phyloP scores from a whole-genome alignment of 2,888 invertebrate genomes.

The Temnothorax unifasciatus region DNA sequence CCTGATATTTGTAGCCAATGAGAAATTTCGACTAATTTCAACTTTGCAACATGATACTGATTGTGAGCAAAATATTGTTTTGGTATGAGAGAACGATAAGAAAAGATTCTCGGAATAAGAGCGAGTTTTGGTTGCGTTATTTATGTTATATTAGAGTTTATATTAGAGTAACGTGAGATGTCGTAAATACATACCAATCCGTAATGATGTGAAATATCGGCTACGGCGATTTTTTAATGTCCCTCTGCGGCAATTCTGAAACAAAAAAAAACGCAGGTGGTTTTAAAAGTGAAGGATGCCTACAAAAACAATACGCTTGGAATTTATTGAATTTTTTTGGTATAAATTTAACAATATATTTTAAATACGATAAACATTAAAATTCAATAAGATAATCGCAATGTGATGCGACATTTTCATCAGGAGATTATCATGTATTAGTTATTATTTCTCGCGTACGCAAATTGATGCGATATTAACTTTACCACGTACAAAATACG shows the following conservation, averaged over 20 bases:
- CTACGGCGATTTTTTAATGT: background rate
- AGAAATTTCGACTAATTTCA: background rate
- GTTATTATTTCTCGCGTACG: background rate
- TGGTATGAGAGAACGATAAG: background rate
- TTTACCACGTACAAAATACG: background rate
- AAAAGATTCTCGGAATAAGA: background rate
- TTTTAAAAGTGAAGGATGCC: background rate
- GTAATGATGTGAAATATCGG: background rate
- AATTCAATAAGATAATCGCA: background rate
- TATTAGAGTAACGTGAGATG: background rate
- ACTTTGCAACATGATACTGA: background rate
- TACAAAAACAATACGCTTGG: background rate
- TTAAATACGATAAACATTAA: background rate
- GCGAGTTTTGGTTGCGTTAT: too few species aligned
- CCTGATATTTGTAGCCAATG: too few species aligned
- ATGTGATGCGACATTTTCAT: conserved; percentile 19
- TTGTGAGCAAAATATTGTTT: background rate
- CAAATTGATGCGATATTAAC: background rate
- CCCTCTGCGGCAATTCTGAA: background rate
- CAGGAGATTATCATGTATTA: conserved; percentile 5
- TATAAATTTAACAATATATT: conserved; percentile 17
- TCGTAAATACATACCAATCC: background rate
- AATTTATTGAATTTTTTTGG: background rate
- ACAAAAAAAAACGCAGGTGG: background rate
- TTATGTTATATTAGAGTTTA: background rate